These are phyloP conservation scores for Callimorpha dominula DNA, from an alignment of 2,888 invertebrate species.

Conservation along the genomic window DNA sequence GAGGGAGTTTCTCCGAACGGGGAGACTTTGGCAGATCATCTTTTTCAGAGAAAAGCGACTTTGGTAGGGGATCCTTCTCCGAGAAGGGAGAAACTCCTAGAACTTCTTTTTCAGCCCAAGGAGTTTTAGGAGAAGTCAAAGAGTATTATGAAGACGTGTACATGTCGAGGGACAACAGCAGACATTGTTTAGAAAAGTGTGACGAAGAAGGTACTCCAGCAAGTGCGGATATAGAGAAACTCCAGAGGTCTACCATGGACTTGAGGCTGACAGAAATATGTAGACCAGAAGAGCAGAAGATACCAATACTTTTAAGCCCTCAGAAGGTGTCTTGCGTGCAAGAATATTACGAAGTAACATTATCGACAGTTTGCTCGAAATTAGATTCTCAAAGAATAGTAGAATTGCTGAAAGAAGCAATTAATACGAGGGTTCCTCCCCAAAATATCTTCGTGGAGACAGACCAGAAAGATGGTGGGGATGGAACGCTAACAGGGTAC, in stretches of 20 bases:
- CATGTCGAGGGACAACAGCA: constrained; percentile 73
- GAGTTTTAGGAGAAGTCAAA: constrained; percentile 76
- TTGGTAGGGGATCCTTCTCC: constrained; percentile 78
- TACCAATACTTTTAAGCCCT: constrained; percentile 77
- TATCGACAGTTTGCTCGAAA: constrained; percentile 93
- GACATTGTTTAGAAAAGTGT: constrained; percentile 69
- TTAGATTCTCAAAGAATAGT: constrained; percentile 93
- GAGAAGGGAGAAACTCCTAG: constrained; percentile 82
- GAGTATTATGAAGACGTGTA: constrained; percentile 79
- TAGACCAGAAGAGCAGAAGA: constrained; percentile 67
- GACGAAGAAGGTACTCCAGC: constrained; percentile 66
- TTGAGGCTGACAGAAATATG: constrained; percentile 76
- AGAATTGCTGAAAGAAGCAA: constrained; percentile 92
- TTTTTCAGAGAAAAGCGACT: constrained; percentile 87
- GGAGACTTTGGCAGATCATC: constrained; percentile 80
- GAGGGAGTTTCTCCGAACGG: constrained; percentile 81
- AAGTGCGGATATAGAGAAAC: constrained; percentile 73
- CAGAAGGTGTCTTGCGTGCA: constrained; percentile 77
- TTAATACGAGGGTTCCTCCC: constrained; percentile 92
- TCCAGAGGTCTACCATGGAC: constrained; percentile 81
- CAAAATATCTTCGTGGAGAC: constrained; percentile 83
- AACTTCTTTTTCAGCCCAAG: constrained; percentile 81
- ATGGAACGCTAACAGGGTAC: constrained; percentile 81
- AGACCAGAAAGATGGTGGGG: constrained; percentile 66
- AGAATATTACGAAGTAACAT: constrained; percentile 90